Evolutionary conservation across 2,113 vertebrate genomes (phyloP).

Genomic region (Anguilla japonica): DNA sequence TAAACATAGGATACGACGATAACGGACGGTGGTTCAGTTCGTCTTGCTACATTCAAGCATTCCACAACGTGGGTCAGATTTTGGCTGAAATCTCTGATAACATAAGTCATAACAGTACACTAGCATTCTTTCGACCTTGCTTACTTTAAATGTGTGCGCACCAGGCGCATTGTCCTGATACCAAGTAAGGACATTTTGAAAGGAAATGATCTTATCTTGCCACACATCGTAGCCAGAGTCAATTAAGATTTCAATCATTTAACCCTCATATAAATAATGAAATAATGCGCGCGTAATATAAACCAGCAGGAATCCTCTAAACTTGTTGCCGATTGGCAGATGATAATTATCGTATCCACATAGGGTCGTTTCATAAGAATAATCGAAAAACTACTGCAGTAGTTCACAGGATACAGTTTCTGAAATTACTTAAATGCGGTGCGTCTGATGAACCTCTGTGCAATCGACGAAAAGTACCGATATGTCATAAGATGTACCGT

Average conservation of each 20-base stretch:
- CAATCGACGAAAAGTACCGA: not conserved
- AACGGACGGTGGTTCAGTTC: no score
- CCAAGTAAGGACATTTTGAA: constrained; percentile 6
- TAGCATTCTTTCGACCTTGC: not conserved
- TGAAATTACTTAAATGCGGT: not conserved
- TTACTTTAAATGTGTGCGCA: not conserved
- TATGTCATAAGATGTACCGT: not conserved
- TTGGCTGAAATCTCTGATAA: not conserved
- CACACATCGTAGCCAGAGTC: not conserved
- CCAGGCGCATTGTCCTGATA: not conserved
- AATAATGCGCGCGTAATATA: not conserved
- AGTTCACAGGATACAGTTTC: not conserved
- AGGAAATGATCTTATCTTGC: not conserved
- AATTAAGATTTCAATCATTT: not conserved
- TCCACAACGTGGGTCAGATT: not conserved
- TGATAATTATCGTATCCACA: not conserved
- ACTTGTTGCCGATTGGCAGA: not conserved
- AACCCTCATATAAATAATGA: not conserved
- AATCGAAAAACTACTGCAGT: not conserved
- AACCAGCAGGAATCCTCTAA: not conserved
- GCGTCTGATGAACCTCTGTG: not conserved
- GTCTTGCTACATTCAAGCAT: not conserved
- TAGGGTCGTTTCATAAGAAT: no score
- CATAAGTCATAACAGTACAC: not conserved
- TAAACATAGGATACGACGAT: no score